These are phyloP conservation scores for Orchesella cincta DNA, from an alignment of 1,140 invertebrate species.

Conservation along the genomic window DNA sequence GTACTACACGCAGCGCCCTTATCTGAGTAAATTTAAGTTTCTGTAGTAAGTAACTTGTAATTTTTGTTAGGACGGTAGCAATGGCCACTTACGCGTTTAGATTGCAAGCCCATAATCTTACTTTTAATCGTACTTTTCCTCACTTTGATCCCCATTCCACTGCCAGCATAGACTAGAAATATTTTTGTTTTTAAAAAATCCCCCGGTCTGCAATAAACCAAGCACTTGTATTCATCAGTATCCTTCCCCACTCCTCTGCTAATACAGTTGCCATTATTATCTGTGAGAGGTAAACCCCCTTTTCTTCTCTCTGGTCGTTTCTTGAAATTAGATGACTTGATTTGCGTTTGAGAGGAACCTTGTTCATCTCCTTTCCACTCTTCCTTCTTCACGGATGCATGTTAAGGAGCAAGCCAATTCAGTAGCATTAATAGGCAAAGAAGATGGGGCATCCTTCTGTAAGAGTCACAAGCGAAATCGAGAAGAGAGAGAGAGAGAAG, in stretches of 20 bases:
- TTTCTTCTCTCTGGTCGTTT: neutral
- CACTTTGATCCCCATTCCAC: constrained; percentile 27
- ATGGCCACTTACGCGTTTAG: too few relatives aligned
- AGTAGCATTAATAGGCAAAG: constrained; percentile 6
- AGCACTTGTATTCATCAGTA: neutral
- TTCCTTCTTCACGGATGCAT: constrained; percentile 24
- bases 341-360: constrained; percentile 28
- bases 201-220: too few relatives aligned
- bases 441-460: constrained; percentile 28
- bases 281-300: constrained; percentile 17
- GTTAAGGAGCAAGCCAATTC: constrained; percentile 27
- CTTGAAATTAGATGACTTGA: constrained; percentile 29
- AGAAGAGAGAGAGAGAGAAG: neutral
- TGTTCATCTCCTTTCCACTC: constrained; percentile 20
- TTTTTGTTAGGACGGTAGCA: too few relatives aligned
- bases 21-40: too few relatives aligned
- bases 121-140: constrained; percentile 26
- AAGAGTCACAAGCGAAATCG: neutral
- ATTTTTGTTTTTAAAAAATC: constrained; percentile 8
- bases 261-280: too few relatives aligned
- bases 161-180: constrained; percentile 18
- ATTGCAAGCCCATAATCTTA: too few relatives aligned
- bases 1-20: too few relatives aligned
- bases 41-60: too few relatives aligned
- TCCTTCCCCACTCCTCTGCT: neutral